Percentiles rank a stretch among this genome's conserved stretches.
These are phyloP conservation scores for Loripinus fragilis DNA, from an alignment of 2,888 invertebrate species.

Conservation along the genomic window DNA sequence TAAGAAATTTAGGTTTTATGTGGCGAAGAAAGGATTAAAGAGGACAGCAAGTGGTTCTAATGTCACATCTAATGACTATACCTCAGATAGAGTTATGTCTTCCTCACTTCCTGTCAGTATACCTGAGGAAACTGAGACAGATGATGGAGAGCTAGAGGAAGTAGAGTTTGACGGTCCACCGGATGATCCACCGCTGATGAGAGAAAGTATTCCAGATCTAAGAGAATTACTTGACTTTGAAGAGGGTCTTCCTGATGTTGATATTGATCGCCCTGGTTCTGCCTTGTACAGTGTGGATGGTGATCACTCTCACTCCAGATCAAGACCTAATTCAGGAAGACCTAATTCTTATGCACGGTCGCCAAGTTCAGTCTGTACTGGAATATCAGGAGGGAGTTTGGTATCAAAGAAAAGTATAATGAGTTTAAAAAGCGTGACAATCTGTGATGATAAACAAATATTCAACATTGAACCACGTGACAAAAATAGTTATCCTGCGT, in stretches of 20 bases:
- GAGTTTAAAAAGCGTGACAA: slow-evolving; percentile 55
- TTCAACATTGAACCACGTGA: slow-evolving; percentile 56
- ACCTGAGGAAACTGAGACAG: slow-evolving; percentile 45
- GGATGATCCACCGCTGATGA: slow-evolving; percentile 46
- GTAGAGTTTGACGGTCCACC: slow-evolving; percentile 56
- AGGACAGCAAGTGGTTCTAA: slow-evolving; percentile 52
- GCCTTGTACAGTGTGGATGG: slow-evolving; percentile 24
- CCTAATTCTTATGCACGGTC: slow-evolving; percentile 34
- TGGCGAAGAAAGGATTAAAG: slow-evolving; percentile 43
- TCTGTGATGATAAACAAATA: slow-evolving; percentile 56
- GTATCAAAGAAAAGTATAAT: slow-evolving; percentile 48
- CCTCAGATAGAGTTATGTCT: slow-evolving; percentile 32
- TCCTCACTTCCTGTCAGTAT: slow-evolving; percentile 46
- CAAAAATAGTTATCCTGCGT: slow-evolving; percentile 14
- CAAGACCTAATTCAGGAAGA: slow-evolving; percentile 24
- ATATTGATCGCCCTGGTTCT: slow-evolving; percentile 41
- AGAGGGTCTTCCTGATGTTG: slow-evolving; percentile 38
- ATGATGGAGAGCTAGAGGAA: slow-evolving; percentile 51
- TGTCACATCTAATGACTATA: slow-evolving; percentile 41
- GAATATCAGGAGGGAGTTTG: slow-evolving; percentile 24
- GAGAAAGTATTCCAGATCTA: slow-evolving; percentile 53
- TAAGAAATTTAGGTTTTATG: slow-evolving; percentile 59
- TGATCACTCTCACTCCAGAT: slow-evolving; percentile 19
- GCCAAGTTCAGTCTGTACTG: slow-evolving; percentile 50
- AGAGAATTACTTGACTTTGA: slow-evolving; percentile 35